phyloP scores from a whole-genome alignment of 2,888 invertebrate species.

The Anoplius nigerrimus region DNA sequence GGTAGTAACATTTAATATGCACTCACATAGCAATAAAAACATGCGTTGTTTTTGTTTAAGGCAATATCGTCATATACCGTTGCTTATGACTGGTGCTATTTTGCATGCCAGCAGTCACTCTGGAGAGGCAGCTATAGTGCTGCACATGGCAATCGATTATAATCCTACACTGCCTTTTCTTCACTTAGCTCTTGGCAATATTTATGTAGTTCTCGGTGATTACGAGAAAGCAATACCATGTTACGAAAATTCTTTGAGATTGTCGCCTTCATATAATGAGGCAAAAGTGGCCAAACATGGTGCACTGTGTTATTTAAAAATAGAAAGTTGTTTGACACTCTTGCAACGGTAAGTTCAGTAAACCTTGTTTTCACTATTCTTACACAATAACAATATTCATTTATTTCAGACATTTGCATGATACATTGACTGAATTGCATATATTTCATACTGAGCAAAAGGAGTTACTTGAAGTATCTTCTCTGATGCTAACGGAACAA shows the following conservation, averaged over 20 bases:
- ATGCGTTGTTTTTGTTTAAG: slow-evolving; percentile 77
- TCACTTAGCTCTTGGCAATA: slow-evolving; percentile 84
- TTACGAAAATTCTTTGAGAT: slow-evolving; percentile 81
- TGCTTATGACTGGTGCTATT: slow-evolving; percentile 84
- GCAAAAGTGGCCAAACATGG: slow-evolving; percentile 81
- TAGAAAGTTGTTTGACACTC: slow-evolving; percentile 78
- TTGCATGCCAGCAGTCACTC: slow-evolving; percentile 82
- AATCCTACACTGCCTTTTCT: slow-evolving; percentile 79
- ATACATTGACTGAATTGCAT: not conserved
- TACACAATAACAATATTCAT: not conserved
- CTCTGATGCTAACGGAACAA: not conserved
- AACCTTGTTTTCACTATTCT: not conserved
- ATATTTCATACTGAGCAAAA: not conserved
- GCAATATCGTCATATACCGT: slow-evolving; percentile 83
- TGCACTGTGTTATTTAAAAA: slow-evolving; percentile 82
- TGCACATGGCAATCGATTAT: slow-evolving; percentile 85
- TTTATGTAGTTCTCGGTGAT: slow-evolving; percentile 83
- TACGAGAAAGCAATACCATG: slow-evolving; percentile 83
- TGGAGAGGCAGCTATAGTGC: slow-evolving; percentile 84
- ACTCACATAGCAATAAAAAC: slow-evolving; percentile 31
- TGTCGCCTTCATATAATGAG: slow-evolving; percentile 80
- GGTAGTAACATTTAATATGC: slow-evolving; percentile 3
- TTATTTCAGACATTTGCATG: not conserved
- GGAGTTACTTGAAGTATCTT: not conserved
- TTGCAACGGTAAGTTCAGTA: slow-evolving; percentile 80